Conservation (phyloP, 2,113 vertebrate genomes). For the Oreochromis niloticus region DNA sequence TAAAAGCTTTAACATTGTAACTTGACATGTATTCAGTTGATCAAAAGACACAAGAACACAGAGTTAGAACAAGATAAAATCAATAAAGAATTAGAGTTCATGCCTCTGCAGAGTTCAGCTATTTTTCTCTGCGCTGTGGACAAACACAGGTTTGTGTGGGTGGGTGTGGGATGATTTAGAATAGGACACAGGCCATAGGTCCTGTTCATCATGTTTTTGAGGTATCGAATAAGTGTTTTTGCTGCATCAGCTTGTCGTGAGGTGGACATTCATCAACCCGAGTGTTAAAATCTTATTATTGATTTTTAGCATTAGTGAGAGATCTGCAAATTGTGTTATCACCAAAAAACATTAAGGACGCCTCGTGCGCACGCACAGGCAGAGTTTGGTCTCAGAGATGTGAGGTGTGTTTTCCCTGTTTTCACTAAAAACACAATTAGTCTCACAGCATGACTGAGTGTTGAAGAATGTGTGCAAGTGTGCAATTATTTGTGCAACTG, state of each 20-base stretch:
- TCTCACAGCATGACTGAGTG: conserved; percentile 1
- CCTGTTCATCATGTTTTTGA: conserved; percentile 7
- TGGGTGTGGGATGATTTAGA: not conserved
- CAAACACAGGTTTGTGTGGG: not conserved
- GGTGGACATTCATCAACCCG: not conserved
- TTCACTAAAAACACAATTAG: conserved; percentile 29
- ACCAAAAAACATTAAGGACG: not conserved
- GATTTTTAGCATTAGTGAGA: not conserved
- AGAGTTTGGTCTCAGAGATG: not conserved
- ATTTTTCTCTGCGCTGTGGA: not conserved
- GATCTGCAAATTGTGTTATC: not conserved
- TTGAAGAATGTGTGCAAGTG: not conserved
- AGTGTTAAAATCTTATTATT: conserved; percentile 5
- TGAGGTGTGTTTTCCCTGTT: conserved; percentile 6
- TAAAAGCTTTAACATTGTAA: not conserved
- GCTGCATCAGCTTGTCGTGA: conserved; percentile 2
- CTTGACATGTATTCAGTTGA: conserved; percentile 16
- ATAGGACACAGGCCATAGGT: not conserved
- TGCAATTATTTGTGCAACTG: not conserved
- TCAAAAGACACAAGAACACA: not conserved
- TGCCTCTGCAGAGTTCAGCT: not conserved
- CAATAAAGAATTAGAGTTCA: conserved; percentile 26
- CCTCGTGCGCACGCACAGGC: not conserved
- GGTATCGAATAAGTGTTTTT: conserved; percentile 13
- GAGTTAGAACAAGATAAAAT: conserved; percentile 21